phyloP scores from a whole-genome alignment of 1,140 invertebrate genomes.

The Arion vulgaris region DNA sequence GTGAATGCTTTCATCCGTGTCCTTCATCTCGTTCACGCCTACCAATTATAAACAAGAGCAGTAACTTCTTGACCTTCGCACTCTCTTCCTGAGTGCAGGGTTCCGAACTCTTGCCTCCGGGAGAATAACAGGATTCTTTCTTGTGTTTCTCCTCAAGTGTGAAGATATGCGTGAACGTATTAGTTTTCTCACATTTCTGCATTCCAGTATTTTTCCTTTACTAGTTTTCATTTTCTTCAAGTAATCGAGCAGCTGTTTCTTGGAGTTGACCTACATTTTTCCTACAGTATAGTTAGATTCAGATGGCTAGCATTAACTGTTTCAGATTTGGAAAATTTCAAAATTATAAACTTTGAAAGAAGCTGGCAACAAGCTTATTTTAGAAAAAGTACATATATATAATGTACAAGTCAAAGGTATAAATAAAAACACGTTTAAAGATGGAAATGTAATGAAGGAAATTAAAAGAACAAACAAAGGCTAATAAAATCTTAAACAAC shows the following conservation, averaged over 20 bases:
- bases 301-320: no score
- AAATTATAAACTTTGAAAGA: no score
- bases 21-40: neutral
- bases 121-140: neutral
- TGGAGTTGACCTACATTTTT: no score
- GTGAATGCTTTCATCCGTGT: neutral
- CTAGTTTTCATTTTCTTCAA: neutral
- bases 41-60: constrained; percentile 8
- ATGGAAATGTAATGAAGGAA: no score
- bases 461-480: no score
- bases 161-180: constrained; percentile 6
- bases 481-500: no score
- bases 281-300: no score
- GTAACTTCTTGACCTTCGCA: constrained; percentile 7
- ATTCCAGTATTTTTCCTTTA: neutral
- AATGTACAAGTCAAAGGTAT: no score
- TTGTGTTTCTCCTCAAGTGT: neutral
- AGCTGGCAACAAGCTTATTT: no score
- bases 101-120: neutral
- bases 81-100: neutral
- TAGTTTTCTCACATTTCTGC: constrained; percentile 9
- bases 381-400: no score
- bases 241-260: neutral
- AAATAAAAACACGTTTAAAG: no score
- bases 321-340: no score